Base-by-base conservation (phyloP, 1,140 invertebrate species). In the Frieseomelitta varia region DNA sequence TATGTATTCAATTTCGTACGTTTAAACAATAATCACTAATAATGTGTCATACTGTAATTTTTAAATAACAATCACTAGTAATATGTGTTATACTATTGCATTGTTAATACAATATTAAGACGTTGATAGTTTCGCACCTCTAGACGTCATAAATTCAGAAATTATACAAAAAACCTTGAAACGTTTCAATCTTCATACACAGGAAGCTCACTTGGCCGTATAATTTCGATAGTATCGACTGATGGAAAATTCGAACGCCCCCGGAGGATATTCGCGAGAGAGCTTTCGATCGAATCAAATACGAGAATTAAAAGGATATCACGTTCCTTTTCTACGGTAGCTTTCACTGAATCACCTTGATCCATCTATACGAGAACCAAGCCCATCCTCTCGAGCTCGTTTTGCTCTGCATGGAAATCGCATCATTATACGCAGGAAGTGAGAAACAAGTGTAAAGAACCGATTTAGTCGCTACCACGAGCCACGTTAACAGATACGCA, bases 381-480 rank as follows among this genome's bases (percentile, higher is more conserved):
- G 53, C 71, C 55, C 86, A 81, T 88, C 88, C 65, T 67, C 39
- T 81, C n/a, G 27, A 39, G 65, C 74, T 90, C 47, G 69, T 86
- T 74, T 84, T 65, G 30, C 67, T 79, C 79, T 19, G 30, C 69
- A 86, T 89, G 90, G 91, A 92, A 91, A 92, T 92, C 91, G 75
- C 82, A 75, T 83, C 86, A 88, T 92, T 91, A 86, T 87, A 56
- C 80, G 88, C 90, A 90, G 92, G 91, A 92, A 91, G 91, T 90
- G 85, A 92, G 90, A 91, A 91, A 51, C 88, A 81, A 77, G 89
- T 85, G 90, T 88, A 72, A 56, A 82, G 80, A 73, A 56, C 47
- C 21, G n/a, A 81, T 81, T 71, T 61, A 65, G 19, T 15, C 21
- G 73, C 8, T 30, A 47, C 27, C 39, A n/a, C 27, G 17, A 12